Evolutionary conservation across 2,888 invertebrate species (phyloP).

Genomic region (Liopterus haemorrhoidalis): DNA sequence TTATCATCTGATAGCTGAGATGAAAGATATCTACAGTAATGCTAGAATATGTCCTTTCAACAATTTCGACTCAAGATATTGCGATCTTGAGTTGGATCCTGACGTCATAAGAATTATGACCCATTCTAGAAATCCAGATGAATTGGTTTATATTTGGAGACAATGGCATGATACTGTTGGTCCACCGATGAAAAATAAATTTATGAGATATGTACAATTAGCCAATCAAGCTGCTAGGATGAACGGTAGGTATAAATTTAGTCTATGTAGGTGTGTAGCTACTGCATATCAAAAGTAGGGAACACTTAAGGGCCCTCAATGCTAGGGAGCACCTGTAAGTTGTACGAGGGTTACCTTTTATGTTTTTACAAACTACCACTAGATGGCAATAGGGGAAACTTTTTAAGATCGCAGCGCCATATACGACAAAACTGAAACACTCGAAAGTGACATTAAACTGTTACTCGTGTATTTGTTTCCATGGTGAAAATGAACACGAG

Average conservation of each 20-base stretch:
- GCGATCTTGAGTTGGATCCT: conserved; percentile 56
- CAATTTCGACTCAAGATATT: conserved; percentile 50
- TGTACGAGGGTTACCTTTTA: too few species aligned
- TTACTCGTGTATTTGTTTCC: too few species aligned
- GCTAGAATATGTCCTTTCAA: conserved; percentile 66
- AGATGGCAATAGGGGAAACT: too few species aligned
- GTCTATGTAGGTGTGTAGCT: too few species aligned
- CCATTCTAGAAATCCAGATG: conserved; percentile 67
- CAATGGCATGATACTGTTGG: conserved; percentile 77
- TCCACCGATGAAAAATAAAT: conserved; percentile 66
- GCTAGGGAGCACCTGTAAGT: too few species aligned
- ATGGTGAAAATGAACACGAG: too few species aligned
- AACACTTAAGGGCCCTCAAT: too few species aligned
- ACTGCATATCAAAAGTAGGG: too few species aligned
- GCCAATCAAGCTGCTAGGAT: conserved; percentile 71
- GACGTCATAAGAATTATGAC: conserved; percentile 62
- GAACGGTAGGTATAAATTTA: conserved; percentile 57
- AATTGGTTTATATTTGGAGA: conserved; percentile 71
- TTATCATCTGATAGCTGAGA: conserved; percentile 64
- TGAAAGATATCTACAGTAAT: conserved; percentile 72
- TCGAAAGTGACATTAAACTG: too few species aligned
- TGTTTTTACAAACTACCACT: too few species aligned
- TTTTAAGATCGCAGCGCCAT: too few species aligned
- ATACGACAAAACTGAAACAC: too few species aligned
- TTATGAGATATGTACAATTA: conserved; percentile 70